These are phyloP conservation scores for Spilosoma lubricipeda DNA, from an alignment of 2,888 invertebrate genomes.

Conservation along the genomic window DNA sequence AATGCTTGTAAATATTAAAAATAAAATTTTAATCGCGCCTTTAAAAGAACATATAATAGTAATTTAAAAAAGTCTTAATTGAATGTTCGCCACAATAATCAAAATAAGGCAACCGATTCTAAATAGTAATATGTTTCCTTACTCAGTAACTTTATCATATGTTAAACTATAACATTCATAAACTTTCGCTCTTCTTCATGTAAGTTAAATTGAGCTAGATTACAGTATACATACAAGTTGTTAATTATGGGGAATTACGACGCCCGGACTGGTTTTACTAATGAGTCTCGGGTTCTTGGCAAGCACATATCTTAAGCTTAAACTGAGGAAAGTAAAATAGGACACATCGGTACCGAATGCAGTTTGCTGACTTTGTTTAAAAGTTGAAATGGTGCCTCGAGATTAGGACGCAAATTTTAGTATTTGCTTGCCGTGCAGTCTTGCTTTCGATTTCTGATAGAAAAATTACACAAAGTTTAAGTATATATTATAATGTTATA, in stretches of 20 bases:
- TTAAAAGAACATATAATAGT: neutral
- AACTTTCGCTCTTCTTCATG: constrained; percentile 23
- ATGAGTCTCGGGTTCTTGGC: constrained; percentile 74
- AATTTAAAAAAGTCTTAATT: neutral
- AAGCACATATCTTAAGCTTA: constrained; percentile 71
- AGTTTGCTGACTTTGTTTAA: constrained; percentile 38
- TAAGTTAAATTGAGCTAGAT: constrained; percentile 44
- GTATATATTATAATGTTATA: no score
- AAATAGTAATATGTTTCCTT: neutral
- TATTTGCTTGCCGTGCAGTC: neutral
- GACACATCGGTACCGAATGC: constrained; percentile 53
- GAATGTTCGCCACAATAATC: neutral
- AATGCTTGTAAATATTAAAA: neutral
- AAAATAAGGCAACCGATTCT: neutral
- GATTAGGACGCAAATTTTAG: constrained; percentile 20
- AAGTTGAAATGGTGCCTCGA: constrained; percentile 24
- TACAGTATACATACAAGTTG: constrained; percentile 46
- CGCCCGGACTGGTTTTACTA: constrained; percentile 62
- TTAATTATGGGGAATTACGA: constrained; percentile 54
- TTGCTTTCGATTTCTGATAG: constrained; percentile 2
- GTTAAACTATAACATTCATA: constrained; percentile 7
- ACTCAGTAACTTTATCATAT: neutral
- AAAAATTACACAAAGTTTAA: neutral
- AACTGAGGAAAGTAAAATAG: constrained; percentile 62
- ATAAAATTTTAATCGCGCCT: neutral